phyloP scores from a whole-genome alignment of 2,888 invertebrate genomes.

The Morinoia aosen region DNA sequence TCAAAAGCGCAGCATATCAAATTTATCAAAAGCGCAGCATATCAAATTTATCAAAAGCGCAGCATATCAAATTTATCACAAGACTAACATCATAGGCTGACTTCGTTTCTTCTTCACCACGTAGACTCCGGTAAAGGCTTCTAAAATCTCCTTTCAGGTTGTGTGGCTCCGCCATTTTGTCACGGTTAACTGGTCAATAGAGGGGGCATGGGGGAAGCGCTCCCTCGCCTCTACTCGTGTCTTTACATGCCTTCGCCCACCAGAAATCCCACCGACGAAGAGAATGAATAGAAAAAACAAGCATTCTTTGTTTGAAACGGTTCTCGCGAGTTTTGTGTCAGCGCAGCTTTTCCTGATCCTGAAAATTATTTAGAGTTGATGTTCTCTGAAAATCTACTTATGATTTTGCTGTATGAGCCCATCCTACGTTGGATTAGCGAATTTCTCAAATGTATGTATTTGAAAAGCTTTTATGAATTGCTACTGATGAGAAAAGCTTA shows the following conservation, averaged over 20 bases:
- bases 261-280: neutral
- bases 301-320: too few species aligned
- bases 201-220: slow-evolving; percentile 17
- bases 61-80: neutral
- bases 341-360: too few species aligned
- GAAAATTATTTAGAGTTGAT: too few species aligned
- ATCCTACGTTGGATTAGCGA: too few species aligned
- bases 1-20: neutral
- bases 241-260: slow-evolving; percentile 2
- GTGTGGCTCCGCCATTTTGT: slow-evolving; percentile 54
- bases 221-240: slow-evolving; percentile 14
- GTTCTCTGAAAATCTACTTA: too few species aligned
- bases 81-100: neutral
- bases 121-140: slow-evolving; percentile 30
- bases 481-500: too few species aligned
- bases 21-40: neutral
- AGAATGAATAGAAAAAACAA: too few species aligned
- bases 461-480: too few species aligned
- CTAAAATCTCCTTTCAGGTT: slow-evolving; percentile 50
- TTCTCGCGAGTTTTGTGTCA: too few species aligned
- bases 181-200: slow-evolving; percentile 54
- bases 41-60: neutral
- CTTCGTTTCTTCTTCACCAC: neutral
- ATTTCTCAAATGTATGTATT: too few species aligned
- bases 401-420: too few species aligned